A percentile compares a stretch with the other conserved stretches of the same genome.
phyloP scores from a whole-genome alignment of 1,140 invertebrate genomes.

The Radopholus similis region DNA sequence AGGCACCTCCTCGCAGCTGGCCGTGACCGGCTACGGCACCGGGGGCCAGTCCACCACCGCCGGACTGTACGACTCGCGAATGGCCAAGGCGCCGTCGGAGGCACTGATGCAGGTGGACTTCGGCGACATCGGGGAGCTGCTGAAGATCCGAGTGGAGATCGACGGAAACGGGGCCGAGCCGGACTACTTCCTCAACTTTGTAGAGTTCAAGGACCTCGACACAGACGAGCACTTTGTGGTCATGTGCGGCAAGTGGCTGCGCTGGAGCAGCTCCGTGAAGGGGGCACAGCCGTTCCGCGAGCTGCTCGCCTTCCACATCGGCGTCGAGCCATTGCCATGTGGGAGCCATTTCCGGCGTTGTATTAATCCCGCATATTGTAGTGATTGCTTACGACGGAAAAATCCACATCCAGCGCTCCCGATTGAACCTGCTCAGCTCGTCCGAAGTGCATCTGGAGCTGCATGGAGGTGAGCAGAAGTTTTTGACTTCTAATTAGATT shows the following conservation, averaged over 20 bases:
- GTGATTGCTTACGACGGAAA: conserved; percentile 52
- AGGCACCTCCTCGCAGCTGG: conserved; percentile 44
- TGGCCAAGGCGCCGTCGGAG: conserved; percentile 38
- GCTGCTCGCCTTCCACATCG: conserved; percentile 38
- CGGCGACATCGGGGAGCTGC: conserved; percentile 41
- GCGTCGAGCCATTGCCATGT: conserved; percentile 42
- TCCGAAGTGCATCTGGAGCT: conserved; percentile 30
- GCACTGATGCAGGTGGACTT: conserved; percentile 42
- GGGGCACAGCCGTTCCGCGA: conserved; percentile 44
- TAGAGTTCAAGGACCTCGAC: conserved; percentile 37
- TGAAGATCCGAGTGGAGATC: conserved; percentile 40
- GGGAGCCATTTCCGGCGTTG: background rate
- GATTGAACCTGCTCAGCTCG: conserved; percentile 2
- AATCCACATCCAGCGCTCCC: conserved; percentile 11
- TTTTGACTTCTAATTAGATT: background rate
- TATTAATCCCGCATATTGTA: conserved; percentile 16
- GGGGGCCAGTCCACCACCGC: conserved; percentile 14
- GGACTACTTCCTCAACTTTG: conserved; percentile 36
- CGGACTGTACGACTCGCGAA: conserved; percentile 32
- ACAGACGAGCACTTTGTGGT: conserved; percentile 45
- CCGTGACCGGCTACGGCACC: conserved; percentile 41
- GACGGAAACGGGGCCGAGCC: conserved; percentile 34
- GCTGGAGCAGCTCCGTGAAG: conserved; percentile 39
- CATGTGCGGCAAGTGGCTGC: conserved; percentile 38
- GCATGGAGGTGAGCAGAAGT: conserved; percentile 20